Base-by-base conservation (phyloP, 2,888 invertebrate genomes). In the Ditula angustiorana region DNA sequence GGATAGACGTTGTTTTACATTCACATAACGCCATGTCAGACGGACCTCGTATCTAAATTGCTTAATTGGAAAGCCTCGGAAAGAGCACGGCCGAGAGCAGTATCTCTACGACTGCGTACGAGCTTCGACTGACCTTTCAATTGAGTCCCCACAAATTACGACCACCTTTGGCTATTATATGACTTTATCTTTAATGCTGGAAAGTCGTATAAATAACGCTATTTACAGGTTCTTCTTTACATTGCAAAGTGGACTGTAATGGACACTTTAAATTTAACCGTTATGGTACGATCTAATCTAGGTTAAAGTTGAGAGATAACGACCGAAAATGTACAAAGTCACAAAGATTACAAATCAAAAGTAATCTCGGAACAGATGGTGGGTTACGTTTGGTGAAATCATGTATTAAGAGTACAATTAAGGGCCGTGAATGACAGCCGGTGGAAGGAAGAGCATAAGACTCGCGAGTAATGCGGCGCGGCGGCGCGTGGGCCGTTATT, bases 1-100 rank as follows among this genome's bases (percentile, higher is more conserved):
- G 83, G 89, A 91, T 90, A 88, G 85, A 82, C 79, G 83, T 89
- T 92, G 92, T 91, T 88, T 91, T 91, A 92, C 90, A 90, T 90
- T 85, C 81, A 80, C 85, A 83, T 88, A 87, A 87, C 83, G 82
- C 82, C 83, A 82, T 88, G 88, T 88, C 84, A 80, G 81, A 78
- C 82, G 79, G 78, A 71, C 68, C 70, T 77, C 82, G 90, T 92
- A 92, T 92, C 92, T 92, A 90, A 92, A 92, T 91, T 88, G 89
- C 92, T 92, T 92, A 92, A 92, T 92, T 92, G 92, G 89, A 90
- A 90, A 91, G 86, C 82, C 81, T 81, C 74, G 75, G 79, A 79
- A 82, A 87, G 84, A 83, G 83, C 79, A 80, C 80, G 79, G 78
- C 78, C 79, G 74, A 79, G 80, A 80, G 82, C 75, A 74, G 82